phyloP scores from a whole-genome alignment of 35 echinoderm and acorn worm genomes.

The Heliocidaris tuberculata region DNA sequence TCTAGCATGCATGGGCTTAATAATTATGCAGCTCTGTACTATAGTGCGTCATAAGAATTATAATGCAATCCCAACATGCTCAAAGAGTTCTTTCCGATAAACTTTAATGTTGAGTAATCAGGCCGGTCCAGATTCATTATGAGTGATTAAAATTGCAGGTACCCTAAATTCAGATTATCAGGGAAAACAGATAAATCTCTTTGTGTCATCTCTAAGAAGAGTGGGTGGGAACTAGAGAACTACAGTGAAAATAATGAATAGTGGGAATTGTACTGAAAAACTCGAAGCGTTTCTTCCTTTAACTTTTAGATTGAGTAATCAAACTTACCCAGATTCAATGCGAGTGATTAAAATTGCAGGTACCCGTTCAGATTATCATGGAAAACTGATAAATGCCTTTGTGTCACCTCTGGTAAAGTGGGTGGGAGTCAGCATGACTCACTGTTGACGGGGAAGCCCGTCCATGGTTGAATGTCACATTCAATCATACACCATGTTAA shows the following conservation, averaged over 20 bases:
- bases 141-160: neutral
- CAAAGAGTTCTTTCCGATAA: too few relatives aligned
- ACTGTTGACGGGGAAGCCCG: neutral
- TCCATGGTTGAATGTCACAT: neutral
- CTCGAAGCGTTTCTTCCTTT: too few relatives aligned
- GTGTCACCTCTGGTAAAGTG: neutral
- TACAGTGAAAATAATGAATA: neutral
- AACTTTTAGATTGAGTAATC: neutral
- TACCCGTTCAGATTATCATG: neutral
- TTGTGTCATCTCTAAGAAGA: neutral
- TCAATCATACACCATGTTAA: neutral
- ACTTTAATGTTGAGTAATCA: neutral
- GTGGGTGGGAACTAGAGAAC: neutral
- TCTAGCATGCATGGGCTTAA: too few relatives aligned
- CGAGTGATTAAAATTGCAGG: neutral
- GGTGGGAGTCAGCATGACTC: neutral
- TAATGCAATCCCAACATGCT: too few relatives aligned
- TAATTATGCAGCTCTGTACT: too few relatives aligned
- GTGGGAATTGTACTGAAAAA: too few relatives aligned
- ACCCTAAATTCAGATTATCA: neutral
- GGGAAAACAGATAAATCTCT: neutral
- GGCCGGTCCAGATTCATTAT: neutral
- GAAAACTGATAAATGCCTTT: neutral
- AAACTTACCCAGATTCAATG: neutral
- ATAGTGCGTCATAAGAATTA: too few relatives aligned